These are phyloP conservation scores for Strix uralensis DNA, from an alignment of 2,113 vertebrate species.

Conservation along the genomic window DNA sequence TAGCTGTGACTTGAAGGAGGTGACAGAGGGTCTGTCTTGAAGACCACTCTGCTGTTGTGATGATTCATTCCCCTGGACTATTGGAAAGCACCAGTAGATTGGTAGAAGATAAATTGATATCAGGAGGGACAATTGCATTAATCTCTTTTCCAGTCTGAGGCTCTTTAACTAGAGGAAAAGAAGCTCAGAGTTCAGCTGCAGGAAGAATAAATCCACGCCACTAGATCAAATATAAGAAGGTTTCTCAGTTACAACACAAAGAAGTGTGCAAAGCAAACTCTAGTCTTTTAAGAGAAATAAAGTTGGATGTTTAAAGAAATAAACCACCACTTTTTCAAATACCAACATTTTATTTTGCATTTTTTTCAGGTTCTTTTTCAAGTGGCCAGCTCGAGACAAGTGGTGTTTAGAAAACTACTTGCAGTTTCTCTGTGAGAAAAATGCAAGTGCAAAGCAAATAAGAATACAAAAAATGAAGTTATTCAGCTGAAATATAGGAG, in stretches of 20 bases:
- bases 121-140: neutral
- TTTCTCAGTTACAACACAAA: neutral
- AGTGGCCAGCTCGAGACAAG: neutral
- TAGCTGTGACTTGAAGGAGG: neutral
- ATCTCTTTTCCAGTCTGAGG: neutral
- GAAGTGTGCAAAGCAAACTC: neutral
- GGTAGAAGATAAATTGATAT: neutral
- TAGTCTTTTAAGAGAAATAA: neutral
- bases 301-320: neutral
- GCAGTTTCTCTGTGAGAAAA: neutral
- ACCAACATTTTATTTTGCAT: neutral
- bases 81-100: neutral
- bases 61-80: neutral
- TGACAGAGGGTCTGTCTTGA: too few species aligned
- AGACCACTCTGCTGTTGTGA: neutral
- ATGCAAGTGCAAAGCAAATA: neutral
- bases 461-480: accelerated
- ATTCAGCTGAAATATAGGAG: neutral
- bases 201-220: neutral
- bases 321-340: accelerated
- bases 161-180: neutral
- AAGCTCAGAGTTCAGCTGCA: neutral
- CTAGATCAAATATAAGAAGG: neutral
- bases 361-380: neutral
- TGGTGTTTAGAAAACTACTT: neutral